phyloP scores from a whole-genome alignment of 2,113 vertebrate species.

The Poeciliopsis turrubarensis region DNA sequence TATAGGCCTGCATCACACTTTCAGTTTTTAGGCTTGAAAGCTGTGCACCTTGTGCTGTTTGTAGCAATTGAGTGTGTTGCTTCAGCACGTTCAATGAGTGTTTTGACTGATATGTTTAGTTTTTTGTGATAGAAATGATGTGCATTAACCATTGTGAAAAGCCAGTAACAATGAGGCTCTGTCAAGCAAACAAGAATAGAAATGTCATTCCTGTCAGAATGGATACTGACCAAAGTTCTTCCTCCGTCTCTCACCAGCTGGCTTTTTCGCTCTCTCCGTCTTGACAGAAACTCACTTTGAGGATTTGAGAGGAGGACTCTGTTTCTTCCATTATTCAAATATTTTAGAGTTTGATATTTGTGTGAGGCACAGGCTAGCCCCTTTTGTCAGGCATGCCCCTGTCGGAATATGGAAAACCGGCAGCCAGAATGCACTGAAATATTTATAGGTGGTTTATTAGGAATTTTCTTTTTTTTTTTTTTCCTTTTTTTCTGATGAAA shows the following conservation, averaged over 20 bases:
- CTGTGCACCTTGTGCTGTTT: conserved; percentile 11
- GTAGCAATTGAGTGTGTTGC: conserved; percentile 40
- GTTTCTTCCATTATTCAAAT: conserved; percentile 81
- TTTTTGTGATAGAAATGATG: conserved; percentile 69
- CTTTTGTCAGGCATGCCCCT: conserved; percentile 51
- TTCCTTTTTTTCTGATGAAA: conserved; percentile 78
- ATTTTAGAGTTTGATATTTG: conserved; percentile 76
- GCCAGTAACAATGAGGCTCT: conserved; percentile 78
- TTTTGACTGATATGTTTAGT: conserved; percentile 68
- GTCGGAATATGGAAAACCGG: conserved; percentile 51
- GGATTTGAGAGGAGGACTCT: conserved; percentile 74
- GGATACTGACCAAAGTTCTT: conserved; percentile 77
- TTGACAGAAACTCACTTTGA: conserved; percentile 81
- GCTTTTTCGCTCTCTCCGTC: conserved; percentile 44
- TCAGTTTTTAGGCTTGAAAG: conserved; percentile 7
- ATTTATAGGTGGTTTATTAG: conserved; percentile 77
- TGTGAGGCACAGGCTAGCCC: conserved; percentile 56
- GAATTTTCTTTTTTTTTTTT: conserved; percentile 56
- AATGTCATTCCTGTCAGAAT: conserved; percentile 80
- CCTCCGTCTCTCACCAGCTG: conserved; percentile 52
- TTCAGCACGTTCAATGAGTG: conserved; percentile 42
- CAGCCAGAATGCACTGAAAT: conserved; percentile 68
- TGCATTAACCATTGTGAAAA: conserved; percentile 75
- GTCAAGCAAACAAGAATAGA: conserved; percentile 80
- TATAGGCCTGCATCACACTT: conserved; percentile 17